Conservation (phyloP, 2,797 vertebrate genomes). For the Mallotus villosus region DNA sequence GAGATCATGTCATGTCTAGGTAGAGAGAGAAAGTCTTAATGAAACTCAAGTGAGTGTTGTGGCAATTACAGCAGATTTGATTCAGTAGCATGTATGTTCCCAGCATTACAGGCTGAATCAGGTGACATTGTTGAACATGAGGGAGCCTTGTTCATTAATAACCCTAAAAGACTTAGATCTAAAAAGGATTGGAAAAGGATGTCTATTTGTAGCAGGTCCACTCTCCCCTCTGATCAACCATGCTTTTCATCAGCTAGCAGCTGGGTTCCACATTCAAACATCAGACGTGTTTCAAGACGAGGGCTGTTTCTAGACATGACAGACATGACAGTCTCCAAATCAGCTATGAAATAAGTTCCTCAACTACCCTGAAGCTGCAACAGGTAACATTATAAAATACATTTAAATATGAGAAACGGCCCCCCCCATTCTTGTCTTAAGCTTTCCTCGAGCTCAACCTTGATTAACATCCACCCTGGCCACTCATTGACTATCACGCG, state of each 20-base stretch:
- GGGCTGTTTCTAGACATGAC: background rate
- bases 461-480: constrained; percentile 8
- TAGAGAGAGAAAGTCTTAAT: background rate
- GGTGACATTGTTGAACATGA: too few relatives aligned
- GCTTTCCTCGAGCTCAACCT: background rate
- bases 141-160: background rate
- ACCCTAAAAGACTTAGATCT: background rate
- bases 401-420: too few relatives aligned
- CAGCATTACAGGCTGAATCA: too few relatives aligned
- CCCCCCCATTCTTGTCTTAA: too few relatives aligned
- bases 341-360: background rate
- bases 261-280: background rate
- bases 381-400: background rate
- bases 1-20: background rate
- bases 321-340: background rate
- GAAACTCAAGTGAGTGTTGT: background rate
- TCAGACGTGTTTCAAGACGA: background rate
- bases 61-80: background rate
- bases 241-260: background rate
- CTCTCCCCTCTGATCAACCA: background rate
- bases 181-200: background rate
- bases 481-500: background rate
- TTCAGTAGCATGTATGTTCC: background rate
- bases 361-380: background rate
- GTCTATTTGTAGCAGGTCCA: background rate